Conservation (phyloP, 2,888 invertebrate genomes). For the Pseudococcus longispinus region DNA sequence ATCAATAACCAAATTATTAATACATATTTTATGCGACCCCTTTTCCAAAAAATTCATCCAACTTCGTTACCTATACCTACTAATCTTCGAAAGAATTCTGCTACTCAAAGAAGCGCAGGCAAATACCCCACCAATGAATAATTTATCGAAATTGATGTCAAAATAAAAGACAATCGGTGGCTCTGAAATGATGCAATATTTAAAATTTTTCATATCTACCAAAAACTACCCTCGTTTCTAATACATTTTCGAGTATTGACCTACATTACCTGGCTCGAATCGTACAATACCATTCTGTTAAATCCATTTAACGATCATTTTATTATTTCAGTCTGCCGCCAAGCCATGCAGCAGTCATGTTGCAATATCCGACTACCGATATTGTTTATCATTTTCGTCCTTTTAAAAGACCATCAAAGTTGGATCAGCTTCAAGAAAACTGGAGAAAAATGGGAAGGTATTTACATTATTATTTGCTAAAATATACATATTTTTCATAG, state of each 20-base stretch:
- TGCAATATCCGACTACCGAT: constrained; percentile 48
- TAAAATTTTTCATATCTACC: no score
- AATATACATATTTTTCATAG: constrained; percentile 39
- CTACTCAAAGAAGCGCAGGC: no score
- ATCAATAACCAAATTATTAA: no score
- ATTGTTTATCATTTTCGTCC: constrained; percentile 53
- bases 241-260: neutral
- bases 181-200: no score
- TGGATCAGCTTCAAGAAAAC: constrained; percentile 61
- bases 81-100: no score
- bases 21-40: no score
- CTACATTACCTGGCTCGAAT: neutral
- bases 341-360: constrained; percentile 30
- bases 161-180: no score
- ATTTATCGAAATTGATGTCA: no score
- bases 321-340: constrained; percentile 35
- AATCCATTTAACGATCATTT: neutral
- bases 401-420: constrained; percentile 61
- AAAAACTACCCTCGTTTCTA: no score
- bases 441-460: constrained; percentile 62
- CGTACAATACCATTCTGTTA: neutral
- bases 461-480: constrained; percentile 58
- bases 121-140: no score
- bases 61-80: no score
- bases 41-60: no score